phyloP scores from a whole-genome alignment of 2,888 invertebrate genomes.

The Nemoura dubitans region DNA sequence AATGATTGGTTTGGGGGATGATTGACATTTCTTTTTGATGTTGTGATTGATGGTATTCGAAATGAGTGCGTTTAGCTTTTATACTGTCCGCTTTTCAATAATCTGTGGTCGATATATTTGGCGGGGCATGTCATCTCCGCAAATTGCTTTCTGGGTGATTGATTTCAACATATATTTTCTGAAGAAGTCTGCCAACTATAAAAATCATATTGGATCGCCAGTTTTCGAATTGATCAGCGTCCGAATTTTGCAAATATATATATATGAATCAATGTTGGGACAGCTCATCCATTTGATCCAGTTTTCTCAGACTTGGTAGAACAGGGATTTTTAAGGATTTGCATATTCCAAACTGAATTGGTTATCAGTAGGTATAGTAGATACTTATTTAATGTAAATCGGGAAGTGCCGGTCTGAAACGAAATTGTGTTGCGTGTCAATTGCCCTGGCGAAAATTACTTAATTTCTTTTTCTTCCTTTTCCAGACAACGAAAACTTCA shows the following conservation, averaged over 20 bases:
- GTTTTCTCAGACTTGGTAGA: too few relatives aligned
- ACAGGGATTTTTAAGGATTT: too few relatives aligned
- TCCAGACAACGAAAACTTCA: constrained; percentile 63
- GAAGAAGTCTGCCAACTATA: neutral
- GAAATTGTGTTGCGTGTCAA: neutral
- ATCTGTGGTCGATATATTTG: neutral
- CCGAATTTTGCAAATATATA: too few relatives aligned
- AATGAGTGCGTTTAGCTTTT: neutral
- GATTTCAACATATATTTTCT: neutral
- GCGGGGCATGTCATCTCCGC: neutral
- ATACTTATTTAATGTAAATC: too few relatives aligned
- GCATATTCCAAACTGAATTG: too few relatives aligned
- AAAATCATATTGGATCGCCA: neutral
- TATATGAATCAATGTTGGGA: too few relatives aligned
- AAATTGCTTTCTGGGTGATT: neutral
- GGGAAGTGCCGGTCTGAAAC: neutral
- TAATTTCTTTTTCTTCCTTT: constrained; percentile 37
- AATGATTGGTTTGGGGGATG: neutral
- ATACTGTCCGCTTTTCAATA: neutral
- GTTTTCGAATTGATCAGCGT: too few relatives aligned
- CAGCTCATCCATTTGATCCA: too few relatives aligned
- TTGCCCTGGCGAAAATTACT: neutral
- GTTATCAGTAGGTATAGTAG: too few relatives aligned
- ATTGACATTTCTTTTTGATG: neutral
- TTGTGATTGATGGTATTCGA: neutral